Evolutionary conservation across 2,113 vertebrate genomes (phyloP).

Genomic region (Leptobrachium ailaonicum): DNA sequence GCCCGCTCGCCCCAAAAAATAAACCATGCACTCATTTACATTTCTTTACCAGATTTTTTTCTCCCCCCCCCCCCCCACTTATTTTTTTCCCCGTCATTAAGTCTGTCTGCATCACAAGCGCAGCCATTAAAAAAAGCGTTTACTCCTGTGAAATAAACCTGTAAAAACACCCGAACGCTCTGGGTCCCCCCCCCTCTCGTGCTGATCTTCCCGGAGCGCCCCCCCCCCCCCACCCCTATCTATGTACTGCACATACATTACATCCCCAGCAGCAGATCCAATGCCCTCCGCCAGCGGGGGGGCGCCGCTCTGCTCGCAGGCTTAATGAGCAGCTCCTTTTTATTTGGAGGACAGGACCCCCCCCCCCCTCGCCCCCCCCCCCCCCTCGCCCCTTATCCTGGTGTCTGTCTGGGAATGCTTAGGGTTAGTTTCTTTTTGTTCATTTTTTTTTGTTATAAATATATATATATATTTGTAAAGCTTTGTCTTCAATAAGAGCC

Average conservation of each 20-base stretch:
- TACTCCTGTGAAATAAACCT: slow-evolving; percentile 71
- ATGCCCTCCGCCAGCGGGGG: not conserved
- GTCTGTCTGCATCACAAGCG: slow-evolving; percentile 54
- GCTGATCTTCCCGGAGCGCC: not conserved
- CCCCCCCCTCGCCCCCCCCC: slow-evolving; percentile 59
- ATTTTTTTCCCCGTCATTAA: slow-evolving; percentile 32
- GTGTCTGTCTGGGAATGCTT: slow-evolving; percentile 74
- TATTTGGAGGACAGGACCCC: slow-evolving; percentile 28
- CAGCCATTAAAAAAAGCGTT: slow-evolving; percentile 53
- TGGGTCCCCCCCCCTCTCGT: not conserved
- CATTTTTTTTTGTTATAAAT: slow-evolving; percentile 57
- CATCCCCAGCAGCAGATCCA: not conserved
- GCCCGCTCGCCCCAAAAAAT: slow-evolving; percentile 51
- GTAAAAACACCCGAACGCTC: slow-evolving; percentile 57
- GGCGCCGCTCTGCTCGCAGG: not conserved
- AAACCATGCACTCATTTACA: slow-evolving; percentile 57
- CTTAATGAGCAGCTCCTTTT: slow-evolving; percentile 9
- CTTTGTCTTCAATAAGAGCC: slow-evolving; percentile 78
- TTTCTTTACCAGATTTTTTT: slow-evolving; percentile 66
- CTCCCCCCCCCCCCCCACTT: slow-evolving; percentile 49
- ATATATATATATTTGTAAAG: slow-evolving; percentile 70
- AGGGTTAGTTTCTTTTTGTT: slow-evolving; percentile 45
- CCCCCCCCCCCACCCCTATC: not conserved
- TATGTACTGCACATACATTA: slow-evolving; percentile 32
- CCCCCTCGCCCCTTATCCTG: slow-evolving; percentile 70